Conservation (phyloP, 2,888 invertebrate genomes). For the Catocala fraxini region DNA sequence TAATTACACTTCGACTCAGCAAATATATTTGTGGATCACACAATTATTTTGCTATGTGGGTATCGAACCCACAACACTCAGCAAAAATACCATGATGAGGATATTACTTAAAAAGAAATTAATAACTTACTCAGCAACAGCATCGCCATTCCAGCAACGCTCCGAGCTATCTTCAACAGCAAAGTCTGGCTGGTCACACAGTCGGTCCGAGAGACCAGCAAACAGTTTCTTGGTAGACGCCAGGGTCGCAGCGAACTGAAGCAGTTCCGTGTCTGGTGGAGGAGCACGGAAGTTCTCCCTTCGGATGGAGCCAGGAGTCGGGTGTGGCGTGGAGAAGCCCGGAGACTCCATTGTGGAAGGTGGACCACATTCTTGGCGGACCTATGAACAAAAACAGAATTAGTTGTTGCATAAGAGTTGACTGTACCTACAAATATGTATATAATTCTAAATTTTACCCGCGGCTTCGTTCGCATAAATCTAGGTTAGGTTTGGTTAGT, state of each 20-base stretch:
- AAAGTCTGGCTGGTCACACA: slow-evolving; percentile 92
- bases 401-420: neutral
- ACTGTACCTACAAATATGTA: too few species aligned
- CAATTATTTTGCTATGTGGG: too few species aligned
- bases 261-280: slow-evolving; percentile 89
- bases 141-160: slow-evolving; percentile 94
- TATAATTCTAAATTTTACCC: too few species aligned
- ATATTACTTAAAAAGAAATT: too few species aligned
- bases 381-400: slow-evolving; percentile 55
- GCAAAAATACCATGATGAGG: too few species aligned
- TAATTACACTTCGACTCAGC: too few species aligned
- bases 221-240: slow-evolving; percentile 94
- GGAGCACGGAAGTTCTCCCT: slow-evolving; percentile 86
- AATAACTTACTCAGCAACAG: slow-evolving; percentile 91
- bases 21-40: too few species aligned
- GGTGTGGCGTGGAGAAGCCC: slow-evolving; percentile 55
- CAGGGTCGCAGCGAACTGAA: slow-evolving; percentile 89
- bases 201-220: slow-evolving; percentile 92
- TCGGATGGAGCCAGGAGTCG: slow-evolving; percentile 63
- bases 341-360: slow-evolving; percentile 70
- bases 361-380: slow-evolving; percentile 79
- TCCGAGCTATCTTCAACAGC: slow-evolving; percentile 88
- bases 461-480: too few species aligned
- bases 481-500: too few species aligned
- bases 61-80: too few species aligned